Evolutionary conservation across 2,888 invertebrate genomes (phyloP), one percentile per base, ranked within the genome.

Genomic region (Amphiduros pacificus): DNA sequence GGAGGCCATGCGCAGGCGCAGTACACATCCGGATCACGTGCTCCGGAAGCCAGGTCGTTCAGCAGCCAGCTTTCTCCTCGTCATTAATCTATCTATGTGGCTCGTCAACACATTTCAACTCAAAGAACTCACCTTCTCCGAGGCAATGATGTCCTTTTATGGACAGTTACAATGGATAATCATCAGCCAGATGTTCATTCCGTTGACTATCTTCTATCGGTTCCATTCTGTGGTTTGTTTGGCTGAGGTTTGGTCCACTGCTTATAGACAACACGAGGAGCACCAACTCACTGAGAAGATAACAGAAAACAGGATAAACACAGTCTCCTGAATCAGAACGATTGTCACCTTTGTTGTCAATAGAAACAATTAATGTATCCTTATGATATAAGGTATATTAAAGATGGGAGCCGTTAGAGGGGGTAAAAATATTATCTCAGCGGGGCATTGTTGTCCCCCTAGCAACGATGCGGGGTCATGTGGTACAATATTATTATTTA

Each of bases 21-120:
- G 29, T 1, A 28, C 9, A 24, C 17, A 22, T 5, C 31, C 20
- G 2, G 36, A 17, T 2, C 49, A 56, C 3, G 24, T 27, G 27
- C 17, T 41, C 2, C 27, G 14, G 14, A 63, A 63, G 26, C 63
- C 63, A 6, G 63, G 63, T n/a, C 60, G 63, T 6, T 55, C 55
- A n/a, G 31, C 36, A 31, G 79, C 87, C 62, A 87, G 86, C 0
- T 87, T 87, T 71, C 75, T 87, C 2, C 76, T 87, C 29, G 85
- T 86, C 71, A 84, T 85, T 65, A 88, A 87, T 71, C 82, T 86
- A 5, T 86, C 87, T 1, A 78, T 88, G 20, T 88, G 87, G 86
- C 83, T 87, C 1, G 85, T 87, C 24, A 55, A 52, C 71, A 87
- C 49, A 2, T 62, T 62, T 22, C 62, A 62, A 55, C 44, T 58